Base-by-base conservation (phyloP, 64 coral and sea anemone species). In the Astreopora myriophthalma region DNA sequence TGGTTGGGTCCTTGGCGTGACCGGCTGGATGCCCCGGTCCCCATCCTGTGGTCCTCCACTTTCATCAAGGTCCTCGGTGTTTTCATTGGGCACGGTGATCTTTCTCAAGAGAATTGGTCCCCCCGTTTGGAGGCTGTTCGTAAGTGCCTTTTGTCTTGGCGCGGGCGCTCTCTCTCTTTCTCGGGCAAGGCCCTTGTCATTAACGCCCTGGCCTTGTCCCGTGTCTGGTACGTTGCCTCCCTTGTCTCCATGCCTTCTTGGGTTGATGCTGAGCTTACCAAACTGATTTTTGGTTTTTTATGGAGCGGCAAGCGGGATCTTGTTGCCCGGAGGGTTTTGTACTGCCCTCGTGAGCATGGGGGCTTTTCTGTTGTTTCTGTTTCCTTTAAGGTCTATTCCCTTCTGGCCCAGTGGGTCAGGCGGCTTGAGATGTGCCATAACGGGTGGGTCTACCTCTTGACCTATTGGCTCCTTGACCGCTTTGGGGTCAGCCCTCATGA, bases 191-290 rank as follows among this genome's bases (percentile, higher is more conserved):
- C 55, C 22, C 40, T 66, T 8, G 55, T 89, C 27, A 14, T 76
- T 1, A 91, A 91, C 48, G 78, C 78, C 12, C 62, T 91, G 1
- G 89, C 76, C 1, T 23, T 82, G 8, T 70, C 60, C 17, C 26
- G 63, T 1, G 32, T 91, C 3, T 91, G 76, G 77, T 71, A 91
- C 20, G 38, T 51, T 0, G 19, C 46, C 0, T 13, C 89, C 3
- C 13, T 84, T 2, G 13, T n/a, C 25, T 16, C 13, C 5, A 61
- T 91, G 1, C 89, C 89, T 5, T 11, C 39, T 39, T 67, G 46
- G 40, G 26, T 44, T 44, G 40, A 44, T 0, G 1, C 40, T 10
- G 40, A 44, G 0, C 40, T 44, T 44, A 44, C 40, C 10, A 44
- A 10, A 44, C 0, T 44, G 40, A 44, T 44, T 44, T 44, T 44